These are phyloP conservation scores for Chaetodon trifascialis DNA, from an alignment of 2,113 vertebrate species.

Conservation along the genomic window DNA sequence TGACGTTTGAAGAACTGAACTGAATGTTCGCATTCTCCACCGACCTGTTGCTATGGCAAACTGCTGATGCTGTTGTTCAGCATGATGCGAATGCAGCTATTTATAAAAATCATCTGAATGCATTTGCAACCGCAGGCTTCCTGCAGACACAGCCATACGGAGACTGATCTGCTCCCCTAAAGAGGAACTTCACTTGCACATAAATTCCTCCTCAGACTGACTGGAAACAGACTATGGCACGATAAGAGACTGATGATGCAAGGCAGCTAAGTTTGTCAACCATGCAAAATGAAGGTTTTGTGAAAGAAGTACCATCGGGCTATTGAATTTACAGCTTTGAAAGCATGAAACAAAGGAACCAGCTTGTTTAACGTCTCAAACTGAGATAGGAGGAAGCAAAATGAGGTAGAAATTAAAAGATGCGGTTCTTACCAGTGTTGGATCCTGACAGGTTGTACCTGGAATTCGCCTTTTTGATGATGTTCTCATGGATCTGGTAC, in stretches of 20 bases:
- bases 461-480: slow-evolving; percentile 96
- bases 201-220: not conserved
- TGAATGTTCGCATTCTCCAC: slow-evolving; percentile 48
- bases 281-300: not conserved
- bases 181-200: slow-evolving; percentile 53
- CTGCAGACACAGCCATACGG: slow-evolving; percentile 29
- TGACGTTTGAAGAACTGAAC: slow-evolving; percentile 58
- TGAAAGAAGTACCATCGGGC: not conserved
- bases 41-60: slow-evolving; percentile 74
- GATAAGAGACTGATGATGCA: slow-evolving; percentile 2
- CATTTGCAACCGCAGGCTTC: slow-evolving; percentile 48
- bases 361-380: not conserved
- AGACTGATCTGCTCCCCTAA: not conserved
- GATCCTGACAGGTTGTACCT: slow-evolving; percentile 97
- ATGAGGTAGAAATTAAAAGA: not conserved
- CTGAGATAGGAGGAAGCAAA: not conserved
- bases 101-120: slow-evolving; percentile 58
- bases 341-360: not conserved
- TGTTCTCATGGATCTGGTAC: slow-evolving; percentile 98
- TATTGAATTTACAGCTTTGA: not conserved
- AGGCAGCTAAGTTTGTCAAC: not conserved
- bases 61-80: slow-evolving; percentile 59
- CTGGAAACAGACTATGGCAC: slow-evolving; percentile 18
- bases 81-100: slow-evolving; percentile 59
- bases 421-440: slow-evolving; percentile 90